phyloP scores from a whole-genome alignment of 1,140 invertebrate species.

The Caenorhabditis briggsae region DNA sequence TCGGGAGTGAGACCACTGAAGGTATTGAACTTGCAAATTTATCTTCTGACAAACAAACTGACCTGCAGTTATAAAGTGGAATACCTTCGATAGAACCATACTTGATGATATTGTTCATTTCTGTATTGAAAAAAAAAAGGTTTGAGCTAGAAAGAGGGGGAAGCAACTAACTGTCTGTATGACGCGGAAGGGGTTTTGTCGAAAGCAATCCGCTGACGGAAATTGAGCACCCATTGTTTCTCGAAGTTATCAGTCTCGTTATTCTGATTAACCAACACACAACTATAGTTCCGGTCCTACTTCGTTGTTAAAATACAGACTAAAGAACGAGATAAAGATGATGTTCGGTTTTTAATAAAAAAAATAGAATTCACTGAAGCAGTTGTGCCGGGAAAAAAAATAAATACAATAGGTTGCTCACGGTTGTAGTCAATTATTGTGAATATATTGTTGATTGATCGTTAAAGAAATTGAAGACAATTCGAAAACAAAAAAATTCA shows the following conservation, averaged over 20 bases:
- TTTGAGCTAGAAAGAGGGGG: too few species aligned
- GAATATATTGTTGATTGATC: too few species aligned
- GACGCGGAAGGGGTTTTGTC: background rate
- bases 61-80: conserved; percentile 31
- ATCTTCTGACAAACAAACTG: background rate
- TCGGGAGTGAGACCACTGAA: background rate
- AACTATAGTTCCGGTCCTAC: conserved; percentile 18
- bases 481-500: too few species aligned
- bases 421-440: too few species aligned
- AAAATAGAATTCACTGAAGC: too few species aligned
- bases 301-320: background rate
- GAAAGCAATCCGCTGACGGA: background rate
- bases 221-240: background rate
- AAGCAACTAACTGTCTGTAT: background rate
- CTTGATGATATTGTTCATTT: conserved; percentile 36
- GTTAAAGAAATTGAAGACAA: too few species aligned
- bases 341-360: too few species aligned
- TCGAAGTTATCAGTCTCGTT: too few species aligned
- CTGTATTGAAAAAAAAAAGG: too few species aligned
- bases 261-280: background rate
- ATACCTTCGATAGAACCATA: background rate
- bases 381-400: too few species aligned
- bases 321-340: background rate
- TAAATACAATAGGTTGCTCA: too few species aligned
- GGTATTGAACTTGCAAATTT: background rate